A percentile compares a stretch with the other conserved stretches of the same genome.
Conservation (phyloP, 2,797 vertebrate species). For the Lepilemur septentrionalis region DNA sequence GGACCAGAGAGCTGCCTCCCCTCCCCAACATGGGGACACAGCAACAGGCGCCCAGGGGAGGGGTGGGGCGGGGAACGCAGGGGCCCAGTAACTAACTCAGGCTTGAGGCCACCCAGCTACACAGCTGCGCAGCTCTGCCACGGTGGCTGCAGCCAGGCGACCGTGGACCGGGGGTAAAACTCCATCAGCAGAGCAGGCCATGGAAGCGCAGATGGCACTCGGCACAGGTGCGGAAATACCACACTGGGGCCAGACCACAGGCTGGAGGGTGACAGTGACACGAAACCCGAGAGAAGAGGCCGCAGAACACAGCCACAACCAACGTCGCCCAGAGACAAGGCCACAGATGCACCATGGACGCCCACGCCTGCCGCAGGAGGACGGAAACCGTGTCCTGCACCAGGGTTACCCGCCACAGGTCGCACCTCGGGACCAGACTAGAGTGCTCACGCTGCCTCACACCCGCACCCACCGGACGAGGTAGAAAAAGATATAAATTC, state of each 20-base stretch:
- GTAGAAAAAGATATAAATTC: background rate
- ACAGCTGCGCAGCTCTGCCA: background rate
- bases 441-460: too few species aligned
- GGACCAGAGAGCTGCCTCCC: background rate
- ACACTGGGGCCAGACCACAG: background rate
- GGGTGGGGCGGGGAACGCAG: too few species aligned
- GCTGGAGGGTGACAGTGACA: background rate
- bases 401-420: background rate
- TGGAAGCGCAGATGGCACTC: background rate
- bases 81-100: background rate
- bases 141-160: background rate
- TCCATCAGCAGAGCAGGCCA: background rate
- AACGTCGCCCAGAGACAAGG: background rate
- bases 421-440: background rate
- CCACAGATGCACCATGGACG: too few species aligned
- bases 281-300: background rate
- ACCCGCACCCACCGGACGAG: background rate
- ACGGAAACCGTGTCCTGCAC: background rate
- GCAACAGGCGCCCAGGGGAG: background rate
- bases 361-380: background rate
- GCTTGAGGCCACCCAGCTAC: background rate
- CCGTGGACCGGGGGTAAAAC: background rate
- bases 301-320: background rate
- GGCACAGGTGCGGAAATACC: background rate
- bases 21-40: too few species aligned